These are phyloP conservation scores for Euglossa dilemma DNA, from an alignment of 1,140 invertebrate species.

Conservation along the genomic window DNA sequence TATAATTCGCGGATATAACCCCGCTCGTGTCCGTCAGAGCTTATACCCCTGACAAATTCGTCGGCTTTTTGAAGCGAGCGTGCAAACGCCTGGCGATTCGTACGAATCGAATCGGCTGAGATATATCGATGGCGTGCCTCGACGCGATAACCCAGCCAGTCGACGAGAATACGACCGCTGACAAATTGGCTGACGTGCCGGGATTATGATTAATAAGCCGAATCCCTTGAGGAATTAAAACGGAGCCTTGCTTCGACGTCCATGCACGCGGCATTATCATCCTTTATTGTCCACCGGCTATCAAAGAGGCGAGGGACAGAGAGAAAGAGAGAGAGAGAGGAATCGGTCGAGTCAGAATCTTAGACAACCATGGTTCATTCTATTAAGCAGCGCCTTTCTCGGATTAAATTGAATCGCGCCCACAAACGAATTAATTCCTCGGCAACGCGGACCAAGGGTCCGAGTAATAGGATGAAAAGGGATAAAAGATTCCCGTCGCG, in stretches of 20 bases:
- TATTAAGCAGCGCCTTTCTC: slow-evolving; percentile 44
- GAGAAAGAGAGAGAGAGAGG: slow-evolving; percentile 8
- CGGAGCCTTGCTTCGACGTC: slow-evolving; percentile 46
- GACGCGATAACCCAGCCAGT: background rate
- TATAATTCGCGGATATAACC: background rate
- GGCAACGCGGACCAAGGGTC: background rate
- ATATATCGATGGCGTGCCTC: background rate
- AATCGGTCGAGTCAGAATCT: slow-evolving; percentile 51
- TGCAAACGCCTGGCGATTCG: background rate
- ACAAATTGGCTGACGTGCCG: background rate
- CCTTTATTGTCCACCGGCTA: slow-evolving; percentile 35
- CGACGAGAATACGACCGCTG: background rate
- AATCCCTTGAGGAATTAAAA: slow-evolving; percentile 59
- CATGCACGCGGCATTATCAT: slow-evolving; percentile 45
- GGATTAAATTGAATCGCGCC: slow-evolving; percentile 60
- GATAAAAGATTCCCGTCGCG: slow-evolving; percentile 4
- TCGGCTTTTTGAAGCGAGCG: background rate
- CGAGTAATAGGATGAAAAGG: slow-evolving; percentile 3
- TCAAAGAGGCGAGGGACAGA: background rate
- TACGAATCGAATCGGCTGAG: background rate
- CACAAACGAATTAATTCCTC: slow-evolving; percentile 58
- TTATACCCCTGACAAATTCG: background rate
- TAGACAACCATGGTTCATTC: slow-evolving; percentile 52
- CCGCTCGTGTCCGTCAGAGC: background rate
- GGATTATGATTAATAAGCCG: slow-evolving; percentile 61